Percentiles rank a stretch among this genome's conserved stretches.
phyloP scores from a whole-genome alignment of 2,113 vertebrate genomes.

The Marcusenius ussheri region DNA sequence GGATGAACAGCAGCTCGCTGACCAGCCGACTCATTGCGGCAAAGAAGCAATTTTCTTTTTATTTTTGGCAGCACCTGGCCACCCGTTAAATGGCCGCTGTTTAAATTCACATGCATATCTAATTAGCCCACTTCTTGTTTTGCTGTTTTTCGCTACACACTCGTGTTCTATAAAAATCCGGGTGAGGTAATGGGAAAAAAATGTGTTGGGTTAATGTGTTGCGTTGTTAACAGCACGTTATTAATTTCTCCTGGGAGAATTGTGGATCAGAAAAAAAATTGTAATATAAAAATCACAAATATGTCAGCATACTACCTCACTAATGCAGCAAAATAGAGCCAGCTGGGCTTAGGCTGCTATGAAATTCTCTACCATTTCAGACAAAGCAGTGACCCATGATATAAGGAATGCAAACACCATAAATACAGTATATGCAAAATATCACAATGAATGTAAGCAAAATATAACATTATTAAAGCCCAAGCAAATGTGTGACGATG shows the following conservation, averaged over 20 bases:
- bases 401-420: neutral
- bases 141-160: neutral
- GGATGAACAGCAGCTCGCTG: neutral
- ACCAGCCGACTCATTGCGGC: slow-evolving; percentile 18
- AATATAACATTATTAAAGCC: neutral
- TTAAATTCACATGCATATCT: slow-evolving; percentile 12
- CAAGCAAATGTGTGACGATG: neutral
- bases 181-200: neutral
- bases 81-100: slow-evolving; percentile 5
- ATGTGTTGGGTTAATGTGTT: neutral
- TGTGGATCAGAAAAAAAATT: neutral
- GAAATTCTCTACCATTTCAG: neutral
- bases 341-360: neutral
- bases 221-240: neutral
- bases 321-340: neutral
- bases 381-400: neutral
- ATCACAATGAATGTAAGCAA: neutral
- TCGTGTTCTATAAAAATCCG: neutral
- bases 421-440: neutral
- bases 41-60: slow-evolving; percentile 16
- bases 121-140: slow-evolving; percentile 9
- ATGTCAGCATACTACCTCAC: neutral
- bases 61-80: slow-evolving; percentile 15
- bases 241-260: neutral
- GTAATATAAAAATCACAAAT: neutral